Evolutionary conservation across 2,888 invertebrate genomes (phyloP).

Genomic region (Torymus texanus): DNA sequence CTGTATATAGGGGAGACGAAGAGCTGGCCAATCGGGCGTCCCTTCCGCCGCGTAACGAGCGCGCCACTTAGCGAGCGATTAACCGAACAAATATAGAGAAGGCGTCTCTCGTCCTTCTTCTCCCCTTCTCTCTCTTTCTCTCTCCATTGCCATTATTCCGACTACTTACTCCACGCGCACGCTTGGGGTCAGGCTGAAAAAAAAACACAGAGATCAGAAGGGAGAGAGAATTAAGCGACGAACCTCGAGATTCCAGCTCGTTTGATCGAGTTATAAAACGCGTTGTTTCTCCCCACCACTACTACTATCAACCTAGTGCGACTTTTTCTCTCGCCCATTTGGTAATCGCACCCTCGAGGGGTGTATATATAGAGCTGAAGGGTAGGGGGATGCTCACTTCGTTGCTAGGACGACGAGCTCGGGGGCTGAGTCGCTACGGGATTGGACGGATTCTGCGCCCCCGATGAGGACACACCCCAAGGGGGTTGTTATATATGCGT

Average conservation of each 20-base stretch:
- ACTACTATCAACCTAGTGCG: neutral
- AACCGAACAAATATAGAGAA: slow-evolving; percentile 71
- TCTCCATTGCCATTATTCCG: slow-evolving; percentile 38
- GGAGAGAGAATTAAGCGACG: slow-evolving; percentile 51
- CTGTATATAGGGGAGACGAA: neutral
- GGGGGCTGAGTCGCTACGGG: too few relatives aligned
- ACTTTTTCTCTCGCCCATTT: slow-evolving; percentile 65
- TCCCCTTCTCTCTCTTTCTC: neutral
- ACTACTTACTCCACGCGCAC: slow-evolving; percentile 17
- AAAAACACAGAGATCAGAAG: slow-evolving; percentile 4
- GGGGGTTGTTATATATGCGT: too few relatives aligned
- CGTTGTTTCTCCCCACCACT: slow-evolving; percentile 54
- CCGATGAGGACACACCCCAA: too few relatives aligned
- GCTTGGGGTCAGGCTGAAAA: neutral
- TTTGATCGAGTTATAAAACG: slow-evolving; percentile 71
- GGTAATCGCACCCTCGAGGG: slow-evolving; percentile 69
- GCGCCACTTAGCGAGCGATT: slow-evolving; percentile 73
- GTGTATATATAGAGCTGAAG: too few relatives aligned
- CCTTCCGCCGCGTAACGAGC: slow-evolving; percentile 55
- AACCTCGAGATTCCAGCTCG: slow-evolving; percentile 62
- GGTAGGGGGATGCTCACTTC: neutral
- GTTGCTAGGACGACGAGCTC: too few relatives aligned
- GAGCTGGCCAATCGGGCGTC: slow-evolving; percentile 58
- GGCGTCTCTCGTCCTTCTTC: slow-evolving; percentile 48
- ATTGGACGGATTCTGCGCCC: too few relatives aligned